Conservation (phyloP, 2,797 vertebrate species). For the Pagetopsis macropterus region DNA sequence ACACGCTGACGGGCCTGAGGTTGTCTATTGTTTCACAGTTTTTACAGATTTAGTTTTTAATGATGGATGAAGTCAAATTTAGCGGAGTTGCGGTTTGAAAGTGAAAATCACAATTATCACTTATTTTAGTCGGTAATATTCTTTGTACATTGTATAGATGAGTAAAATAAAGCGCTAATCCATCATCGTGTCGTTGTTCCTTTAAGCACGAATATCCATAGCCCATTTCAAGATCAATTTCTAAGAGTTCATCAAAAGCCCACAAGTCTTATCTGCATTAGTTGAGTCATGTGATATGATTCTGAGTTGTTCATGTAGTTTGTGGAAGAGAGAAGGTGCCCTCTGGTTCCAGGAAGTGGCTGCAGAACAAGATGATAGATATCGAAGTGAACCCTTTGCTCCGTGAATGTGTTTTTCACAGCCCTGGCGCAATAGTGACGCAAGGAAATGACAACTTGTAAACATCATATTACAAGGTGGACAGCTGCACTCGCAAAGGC, state of each 20-base stretch:
- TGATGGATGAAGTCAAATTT: background rate
- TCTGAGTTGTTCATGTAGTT: background rate
- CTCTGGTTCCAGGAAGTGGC: background rate
- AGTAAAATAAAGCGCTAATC: background rate
- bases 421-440: too few species aligned
- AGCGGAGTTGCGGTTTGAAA: background rate
- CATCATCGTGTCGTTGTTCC: background rate
- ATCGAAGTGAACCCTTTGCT: too few species aligned
- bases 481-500: too few species aligned
- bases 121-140: background rate
- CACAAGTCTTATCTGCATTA: background rate
- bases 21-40: conserved; percentile 5
- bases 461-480: too few species aligned
- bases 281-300: background rate
- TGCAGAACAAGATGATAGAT: too few species aligned
- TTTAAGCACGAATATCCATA: background rate
- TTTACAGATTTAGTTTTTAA: background rate
- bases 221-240: background rate
- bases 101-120: background rate
- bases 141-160: background rate
- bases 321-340: background rate
- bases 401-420: too few species aligned
- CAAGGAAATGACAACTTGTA: too few species aligned
- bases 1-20: background rate
- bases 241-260: background rate